Base-by-base conservation (phyloP, 2,113 vertebrate species). In the Phycodurus eques region DNA sequence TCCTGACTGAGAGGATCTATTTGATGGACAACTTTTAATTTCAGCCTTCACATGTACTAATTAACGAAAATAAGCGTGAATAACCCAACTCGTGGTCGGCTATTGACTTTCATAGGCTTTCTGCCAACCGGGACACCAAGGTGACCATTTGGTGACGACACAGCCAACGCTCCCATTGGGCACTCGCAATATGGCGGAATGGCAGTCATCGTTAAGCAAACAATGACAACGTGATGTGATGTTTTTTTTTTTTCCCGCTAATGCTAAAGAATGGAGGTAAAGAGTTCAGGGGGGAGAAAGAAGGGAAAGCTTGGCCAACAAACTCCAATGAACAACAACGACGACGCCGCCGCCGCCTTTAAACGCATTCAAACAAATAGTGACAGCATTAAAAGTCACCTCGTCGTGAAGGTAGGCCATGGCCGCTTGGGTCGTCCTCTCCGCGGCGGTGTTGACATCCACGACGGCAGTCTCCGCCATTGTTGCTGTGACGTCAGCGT, bases 321-420 rank as follows among this genome's bases (percentile, higher is more conserved):
- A 44, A 15, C 2, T n/a, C 20, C 5, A 31, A 31, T 20, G 12
- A 31, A 19, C 31, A 33, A 31, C 8, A 1, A 57, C 22, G 59
- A 61, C 59, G n/a, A 27, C n/a, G 10, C 2, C n/a, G n/a, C 54
- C n/a, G 9, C 8, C 20, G 9, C 20, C 19, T 46, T 13, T 13
- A 13, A 39, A 9, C 61, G 27, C 13, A 10, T 5, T 46, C 7
- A 7, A 61, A 6, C 13, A 8, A 2, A 6, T 14, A 63, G 8
- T 2, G 13, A 47, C 3, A 31, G 2, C 0, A 47, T 17, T 15
- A 47, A 14, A 66, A 9, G 14, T 66, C 44, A 92, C 92, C 89
- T 92, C 91, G 64, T 93, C 90, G 3, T 91, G 91, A 70, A 94
- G 64, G 75, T 87, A 91, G 13, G 83, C 79, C 91, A 93, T 90